Evolutionary conservation across 2,888 invertebrate genomes (phyloP).

Genomic region (Caenorhabditis zanzibari): DNA sequence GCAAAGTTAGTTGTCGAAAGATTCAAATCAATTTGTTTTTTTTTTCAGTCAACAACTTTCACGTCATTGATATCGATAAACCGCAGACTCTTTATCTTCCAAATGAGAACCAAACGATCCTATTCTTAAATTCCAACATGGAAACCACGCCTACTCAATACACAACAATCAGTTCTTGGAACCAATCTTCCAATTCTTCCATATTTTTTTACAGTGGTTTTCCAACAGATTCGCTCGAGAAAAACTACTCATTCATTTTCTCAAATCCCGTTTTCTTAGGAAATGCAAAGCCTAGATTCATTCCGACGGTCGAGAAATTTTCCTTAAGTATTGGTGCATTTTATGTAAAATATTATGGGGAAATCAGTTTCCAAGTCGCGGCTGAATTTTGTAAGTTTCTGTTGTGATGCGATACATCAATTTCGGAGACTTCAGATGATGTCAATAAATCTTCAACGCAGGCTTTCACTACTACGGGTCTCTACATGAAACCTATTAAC

Average conservation of each 20-base stretch:
- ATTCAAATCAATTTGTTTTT: neutral
- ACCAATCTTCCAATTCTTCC: neutral
- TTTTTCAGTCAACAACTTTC: constrained; percentile 28
- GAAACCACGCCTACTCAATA: constrained; percentile 15
- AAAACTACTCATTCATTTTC: constrained; percentile 25
- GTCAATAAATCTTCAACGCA: neutral
- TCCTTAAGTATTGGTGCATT: constrained; percentile 13
- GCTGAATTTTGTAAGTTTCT: constrained; percentile 12
- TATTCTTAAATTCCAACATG: constrained; percentile 40
- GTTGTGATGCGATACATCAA: neutral
- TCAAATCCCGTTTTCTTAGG: constrained; percentile 28
- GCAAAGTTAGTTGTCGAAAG: neutral
- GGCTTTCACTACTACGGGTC: constrained; percentile 2
- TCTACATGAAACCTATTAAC: constrained; percentile 11
- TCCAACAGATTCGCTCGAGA: constrained; percentile 19
- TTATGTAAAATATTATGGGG: constrained; percentile 21
- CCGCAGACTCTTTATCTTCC: constrained; percentile 12
- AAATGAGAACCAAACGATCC: constrained; percentile 5
- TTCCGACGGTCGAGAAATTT: constrained; percentile 3
- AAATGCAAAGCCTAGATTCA: neutral
- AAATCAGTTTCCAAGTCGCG: neutral
- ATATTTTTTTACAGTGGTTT: constrained; percentile 25
- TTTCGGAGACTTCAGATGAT: constrained; percentile 6
- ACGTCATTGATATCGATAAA: constrained; percentile 17
- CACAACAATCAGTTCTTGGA: constrained; percentile 26